phyloP scores from a whole-genome alignment of 1,140 invertebrate genomes.

The Latrodectus geometricus region DNA sequence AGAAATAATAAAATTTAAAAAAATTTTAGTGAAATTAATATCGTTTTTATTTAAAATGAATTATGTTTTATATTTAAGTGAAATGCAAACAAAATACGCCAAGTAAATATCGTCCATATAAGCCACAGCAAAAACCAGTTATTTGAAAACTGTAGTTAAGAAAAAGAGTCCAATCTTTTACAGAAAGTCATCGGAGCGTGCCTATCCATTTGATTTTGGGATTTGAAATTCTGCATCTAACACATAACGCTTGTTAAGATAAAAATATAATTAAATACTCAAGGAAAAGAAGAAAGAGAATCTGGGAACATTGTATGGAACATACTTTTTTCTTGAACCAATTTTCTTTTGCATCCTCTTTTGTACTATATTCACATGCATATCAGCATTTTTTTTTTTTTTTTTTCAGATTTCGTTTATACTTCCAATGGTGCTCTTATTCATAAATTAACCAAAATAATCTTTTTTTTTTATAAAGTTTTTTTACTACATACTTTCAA shows the following conservation, averaged over 20 bases:
- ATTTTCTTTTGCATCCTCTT: not conserved
- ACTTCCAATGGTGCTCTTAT: not conserved
- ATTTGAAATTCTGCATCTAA: not conserved
- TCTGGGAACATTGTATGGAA: not conserved
- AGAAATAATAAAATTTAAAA: too few species aligned
- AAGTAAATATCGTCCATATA: too few species aligned
- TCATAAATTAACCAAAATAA: slow-evolving; percentile 10
- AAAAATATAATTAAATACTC: not conserved
- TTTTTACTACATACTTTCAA: not conserved
- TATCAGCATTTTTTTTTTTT: not conserved
- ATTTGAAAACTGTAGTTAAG: too few species aligned
- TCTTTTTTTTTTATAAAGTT: not conserved
- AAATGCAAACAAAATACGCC: too few species aligned
- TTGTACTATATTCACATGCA: not conserved
- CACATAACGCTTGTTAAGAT: not conserved
- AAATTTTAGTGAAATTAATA: too few species aligned
- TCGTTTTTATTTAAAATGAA: too few species aligned
- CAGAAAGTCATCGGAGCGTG: not conserved
- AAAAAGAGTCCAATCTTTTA: not conserved
- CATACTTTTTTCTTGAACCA: not conserved
- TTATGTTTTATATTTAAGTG: too few species aligned
- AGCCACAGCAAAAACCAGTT: too few species aligned
- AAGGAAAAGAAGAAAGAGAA: not conserved
- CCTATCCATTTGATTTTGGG: not conserved
- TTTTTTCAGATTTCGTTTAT: not conserved